Base-by-base conservation (phyloP, 2,888 invertebrate genomes). In the Tipula confusa region DNA sequence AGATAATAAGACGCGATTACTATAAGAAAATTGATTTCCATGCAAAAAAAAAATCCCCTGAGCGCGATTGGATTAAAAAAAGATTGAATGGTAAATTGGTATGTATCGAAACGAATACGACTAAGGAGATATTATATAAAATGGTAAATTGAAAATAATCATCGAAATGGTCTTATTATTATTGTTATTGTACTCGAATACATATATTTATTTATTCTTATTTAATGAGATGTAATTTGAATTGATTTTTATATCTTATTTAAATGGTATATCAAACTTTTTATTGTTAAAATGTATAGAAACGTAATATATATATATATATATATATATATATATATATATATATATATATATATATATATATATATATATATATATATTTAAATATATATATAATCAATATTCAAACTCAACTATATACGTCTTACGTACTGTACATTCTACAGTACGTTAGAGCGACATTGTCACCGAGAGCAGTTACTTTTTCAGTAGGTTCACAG, bases 211-310 rank as follows among this genome's bases (percentile, higher is more conserved):
- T 64, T 64, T 64, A 64, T 64, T 64, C 64, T 64, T 64, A 64
- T 64, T 64, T 64, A 64, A 64, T 64, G 64, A 64, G 64, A 64
- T 64, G 64, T 64, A 64, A 64, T 64, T 64, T 24, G 64, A 64
- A 64, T 64, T 64, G 64, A 64, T 64, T 64, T 64, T 64, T 64
- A 64, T 64, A 64, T 64, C 64, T 64, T 64, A 64, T 64, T 64
- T 64, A 64, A 64, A 64, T 64, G 18, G 64, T 24, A 48, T 48
- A 18, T 48, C 48, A 18, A 48, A 64, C 64, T 64, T 9, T 43
- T n/a, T n/a, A n/a, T n/a, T n/a, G n/a, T n/a, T n/a, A n/a, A n/a
- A n/a, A n/a, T n/a, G n/a, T n/a, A n/a, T n/a, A n/a, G n/a, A n/a
- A n/a, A n/a, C n/a, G n/a, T n/a, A n/a, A n/a, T n/a, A n/a, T n/a